These are phyloP conservation scores for Bungarus multicinctus DNA, from an alignment of 2,113 vertebrate genomes.

Conservation along the genomic window DNA sequence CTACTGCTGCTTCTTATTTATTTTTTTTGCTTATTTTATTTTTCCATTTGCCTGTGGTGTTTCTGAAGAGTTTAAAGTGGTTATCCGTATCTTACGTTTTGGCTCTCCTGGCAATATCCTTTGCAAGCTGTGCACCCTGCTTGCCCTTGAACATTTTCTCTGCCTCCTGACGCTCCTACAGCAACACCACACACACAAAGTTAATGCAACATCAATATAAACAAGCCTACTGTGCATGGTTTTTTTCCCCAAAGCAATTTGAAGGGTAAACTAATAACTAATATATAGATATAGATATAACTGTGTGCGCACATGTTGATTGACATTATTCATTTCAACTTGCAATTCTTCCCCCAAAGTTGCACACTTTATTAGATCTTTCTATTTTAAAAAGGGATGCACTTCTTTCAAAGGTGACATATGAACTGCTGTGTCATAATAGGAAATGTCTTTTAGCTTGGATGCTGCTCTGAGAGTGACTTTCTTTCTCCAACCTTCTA, in stretches of 20 bases:
- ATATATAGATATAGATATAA: background rate
- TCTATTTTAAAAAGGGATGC: background rate
- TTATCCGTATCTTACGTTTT: constrained; percentile 94
- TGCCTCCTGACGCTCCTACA: constrained; percentile 98
- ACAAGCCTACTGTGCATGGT: constrained; percentile 59
- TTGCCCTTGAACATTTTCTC: constrained; percentile 99
- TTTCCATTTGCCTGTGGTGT: constrained; percentile 55
- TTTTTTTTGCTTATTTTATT: too few species aligned
- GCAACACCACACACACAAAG: constrained; percentile 84
- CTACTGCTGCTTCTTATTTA: background rate
- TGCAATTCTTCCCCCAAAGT: background rate
- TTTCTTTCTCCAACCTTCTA: background rate
- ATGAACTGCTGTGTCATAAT: background rate
- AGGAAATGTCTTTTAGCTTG: background rate
- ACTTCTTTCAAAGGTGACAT: background rate
- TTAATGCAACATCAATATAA: constrained; percentile 73
- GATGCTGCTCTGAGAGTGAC: background rate
- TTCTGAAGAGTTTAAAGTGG: constrained; percentile 79
- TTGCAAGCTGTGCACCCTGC: constrained; percentile 98
- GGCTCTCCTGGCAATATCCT: constrained; percentile 98
- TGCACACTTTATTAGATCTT: background rate
- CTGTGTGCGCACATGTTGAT: background rate
- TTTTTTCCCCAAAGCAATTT: constrained; percentile 52
- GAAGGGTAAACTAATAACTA: background rate
- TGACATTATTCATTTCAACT: background rate